These are phyloP conservation scores for Steromphala cineraria DNA, from an alignment of 2,888 invertebrate genomes.

Conservation along the genomic window DNA sequence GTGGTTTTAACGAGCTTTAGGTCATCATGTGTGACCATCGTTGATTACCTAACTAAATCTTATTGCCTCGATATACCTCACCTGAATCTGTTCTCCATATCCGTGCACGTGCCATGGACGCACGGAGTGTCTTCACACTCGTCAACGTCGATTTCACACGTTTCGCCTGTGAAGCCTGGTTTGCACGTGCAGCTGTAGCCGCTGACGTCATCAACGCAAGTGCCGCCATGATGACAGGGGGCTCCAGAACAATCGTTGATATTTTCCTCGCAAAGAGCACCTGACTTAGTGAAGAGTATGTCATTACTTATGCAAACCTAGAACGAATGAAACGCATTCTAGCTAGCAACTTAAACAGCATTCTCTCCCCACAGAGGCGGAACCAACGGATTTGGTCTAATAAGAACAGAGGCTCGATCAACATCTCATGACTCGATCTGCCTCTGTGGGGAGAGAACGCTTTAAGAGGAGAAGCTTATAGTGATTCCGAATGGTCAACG, in stretches of 20 bases:
- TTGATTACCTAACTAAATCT: too few relatives aligned
- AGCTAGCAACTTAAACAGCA: too few relatives aligned
- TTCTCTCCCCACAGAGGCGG: too few relatives aligned
- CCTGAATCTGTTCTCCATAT: conserved; percentile 37
- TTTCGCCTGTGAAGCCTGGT: conserved; percentile 50
- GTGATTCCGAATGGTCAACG: too few relatives aligned
- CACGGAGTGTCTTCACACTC: conserved; percentile 87
- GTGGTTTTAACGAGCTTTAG: too few relatives aligned
- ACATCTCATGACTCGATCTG: too few relatives aligned
- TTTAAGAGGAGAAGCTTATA: too few relatives aligned
- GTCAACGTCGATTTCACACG: conserved; percentile 53
- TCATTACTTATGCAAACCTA: neutral
- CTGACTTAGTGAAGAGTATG: conserved; percentile 33
- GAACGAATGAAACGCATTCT: too few relatives aligned
- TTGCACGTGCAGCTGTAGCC: conserved; percentile 55
- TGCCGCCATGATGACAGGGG: conserved; percentile 61
- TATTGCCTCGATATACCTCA: neutral
- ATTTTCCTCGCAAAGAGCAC: conserved; percentile 51
- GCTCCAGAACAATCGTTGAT: conserved; percentile 61
- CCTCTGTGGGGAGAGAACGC: too few relatives aligned
- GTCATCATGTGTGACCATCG: too few relatives aligned
- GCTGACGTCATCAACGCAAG: conserved; percentile 53
- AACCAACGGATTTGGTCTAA: too few relatives aligned
- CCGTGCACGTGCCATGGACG: conserved; percentile 62
- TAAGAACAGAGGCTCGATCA: too few relatives aligned